These are phyloP conservation scores for Anguilla anguilla DNA, from an alignment of 2,797 vertebrate species.

Conservation along the genomic window DNA sequence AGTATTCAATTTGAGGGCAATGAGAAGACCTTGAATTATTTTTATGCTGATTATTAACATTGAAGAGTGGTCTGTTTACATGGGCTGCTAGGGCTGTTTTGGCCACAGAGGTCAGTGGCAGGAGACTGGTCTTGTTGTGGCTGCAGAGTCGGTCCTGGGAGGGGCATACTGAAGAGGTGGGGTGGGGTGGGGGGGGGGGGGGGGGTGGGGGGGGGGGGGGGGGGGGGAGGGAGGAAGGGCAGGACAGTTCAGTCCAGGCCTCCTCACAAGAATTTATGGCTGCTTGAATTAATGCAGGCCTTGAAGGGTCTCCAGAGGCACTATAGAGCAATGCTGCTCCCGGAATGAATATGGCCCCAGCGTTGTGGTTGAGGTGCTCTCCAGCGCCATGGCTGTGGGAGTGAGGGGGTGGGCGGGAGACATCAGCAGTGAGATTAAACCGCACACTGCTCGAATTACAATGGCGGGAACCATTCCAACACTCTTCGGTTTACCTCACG, in stretches of 20 bases:
- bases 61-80: not conserved
- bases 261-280: slow-evolving; percentile 37
- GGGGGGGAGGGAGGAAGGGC: not conserved
- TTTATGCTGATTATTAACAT: not conserved
- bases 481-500: not conserved
- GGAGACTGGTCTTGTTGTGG: not conserved
- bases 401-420: not conserved
- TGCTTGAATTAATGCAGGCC: slow-evolving; percentile 43
- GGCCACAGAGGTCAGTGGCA: not conserved
- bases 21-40: not conserved
- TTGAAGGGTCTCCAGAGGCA: slow-evolving; percentile 44
- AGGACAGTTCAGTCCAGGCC: slow-evolving; percentile 3
- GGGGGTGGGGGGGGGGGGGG: not conserved
- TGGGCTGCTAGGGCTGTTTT: not conserved
- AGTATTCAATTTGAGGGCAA: slow-evolving; percentile 5
- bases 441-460: not conserved
- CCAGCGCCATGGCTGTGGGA: not conserved
- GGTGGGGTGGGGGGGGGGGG: not conserved
- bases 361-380: not conserved
- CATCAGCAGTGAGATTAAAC: not conserved
- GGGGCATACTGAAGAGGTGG: no score
- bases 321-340: slow-evolving; percentile 1
- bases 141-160: not conserved
- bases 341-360: slow-evolving; percentile 18
- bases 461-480: not conserved